Evolutionary conservation across 2,888 invertebrate species (phyloP), one percentile per base, ranked within the genome.

Genomic region (Andrena fulva): DNA sequence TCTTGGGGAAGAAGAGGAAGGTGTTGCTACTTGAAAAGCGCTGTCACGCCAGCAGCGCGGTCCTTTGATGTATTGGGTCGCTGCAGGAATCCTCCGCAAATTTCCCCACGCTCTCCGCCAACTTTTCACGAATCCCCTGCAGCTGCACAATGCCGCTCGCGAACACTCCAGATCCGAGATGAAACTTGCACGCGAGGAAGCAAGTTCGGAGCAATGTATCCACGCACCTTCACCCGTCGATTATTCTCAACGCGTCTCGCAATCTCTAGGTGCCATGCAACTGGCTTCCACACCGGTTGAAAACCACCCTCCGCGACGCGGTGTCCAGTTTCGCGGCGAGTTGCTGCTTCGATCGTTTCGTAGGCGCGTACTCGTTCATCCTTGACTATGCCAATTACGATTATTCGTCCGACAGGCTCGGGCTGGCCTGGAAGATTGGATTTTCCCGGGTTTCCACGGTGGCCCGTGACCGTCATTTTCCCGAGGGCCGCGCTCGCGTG

Each of bases 361-460:
- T 33, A 16, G 33, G 20, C 24, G 24, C 31, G 8, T 6, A n/a
- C 35, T 50, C 42, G 29, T 31, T 29, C 42, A 24, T 2, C n/a
- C 50, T 52, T 67, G 66, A 54, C 66, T 66, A 20, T 59, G 59
- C 64, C 82, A 77, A 83, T 83, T 83, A 83, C 29, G 69, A 33
- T 72, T 69, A 42, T 35, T 48, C 69, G 60, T 29, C 27, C 20
- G 81, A 81, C 72, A 54, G 73, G 42, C 59, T 66, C 33, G 59
- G 73, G 52, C 31, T 24, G 12, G 42, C n/a, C 12, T 31, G 33
- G 10, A 24, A 52, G 66, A 66, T 64, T 73, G 54, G 72, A 77
- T 77, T 66, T 42, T 16, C 42, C 48, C 42, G 27, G 29, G 33
- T 74, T 74, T 74, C 80, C 70, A 16, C 62, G 56, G 52, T 27